These are phyloP conservation scores for Drosophila koepferae DNA, from an alignment of 2,888 invertebrate species.

Conservation along the genomic window DNA sequence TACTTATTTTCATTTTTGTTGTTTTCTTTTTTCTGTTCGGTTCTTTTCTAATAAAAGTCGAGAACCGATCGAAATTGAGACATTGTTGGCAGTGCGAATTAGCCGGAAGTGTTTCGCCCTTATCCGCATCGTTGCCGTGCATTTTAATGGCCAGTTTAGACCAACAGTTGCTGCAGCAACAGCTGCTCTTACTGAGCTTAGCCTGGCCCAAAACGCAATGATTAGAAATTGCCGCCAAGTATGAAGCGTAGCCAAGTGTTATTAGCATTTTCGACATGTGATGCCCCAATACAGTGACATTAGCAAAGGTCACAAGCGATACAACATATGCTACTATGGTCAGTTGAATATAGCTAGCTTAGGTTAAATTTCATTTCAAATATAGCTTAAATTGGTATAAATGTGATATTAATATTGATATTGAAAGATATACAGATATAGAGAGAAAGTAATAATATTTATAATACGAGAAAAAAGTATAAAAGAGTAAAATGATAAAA, in stretches of 20 bases:
- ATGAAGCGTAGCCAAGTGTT: slow-evolving; percentile 48
- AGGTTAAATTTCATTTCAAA: neutral
- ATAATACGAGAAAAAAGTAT: too few species aligned
- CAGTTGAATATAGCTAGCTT: neutral
- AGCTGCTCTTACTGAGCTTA: slow-evolving; percentile 22
- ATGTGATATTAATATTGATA: neutral
- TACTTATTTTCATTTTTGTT: slow-evolving; percentile 29
- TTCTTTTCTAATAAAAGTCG: slow-evolving; percentile 62
- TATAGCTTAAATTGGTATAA: neutral
- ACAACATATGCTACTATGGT: neutral
- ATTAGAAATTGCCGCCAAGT: slow-evolving; percentile 54
- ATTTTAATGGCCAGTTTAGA: slow-evolving; percentile 72
- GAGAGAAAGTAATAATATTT: neutral
- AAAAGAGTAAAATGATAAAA: too few species aligned
- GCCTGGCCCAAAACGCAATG: slow-evolving; percentile 45
- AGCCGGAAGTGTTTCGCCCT: slow-evolving; percentile 61
- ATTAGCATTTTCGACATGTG: slow-evolving; percentile 46
- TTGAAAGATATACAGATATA: neutral
- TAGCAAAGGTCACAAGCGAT: slow-evolving; percentile 10
- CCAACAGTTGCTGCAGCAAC: slow-evolving; percentile 37
- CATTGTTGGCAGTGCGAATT: slow-evolving; percentile 71
- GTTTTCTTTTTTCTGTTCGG: neutral
- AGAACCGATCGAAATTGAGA: slow-evolving; percentile 65
- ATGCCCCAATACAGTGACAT: slow-evolving; percentile 14
- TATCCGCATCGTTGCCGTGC: slow-evolving; percentile 60